Evolutionary conservation across 2,113 vertebrate species (phyloP).

Genomic region (Arizona elegans): DNA sequence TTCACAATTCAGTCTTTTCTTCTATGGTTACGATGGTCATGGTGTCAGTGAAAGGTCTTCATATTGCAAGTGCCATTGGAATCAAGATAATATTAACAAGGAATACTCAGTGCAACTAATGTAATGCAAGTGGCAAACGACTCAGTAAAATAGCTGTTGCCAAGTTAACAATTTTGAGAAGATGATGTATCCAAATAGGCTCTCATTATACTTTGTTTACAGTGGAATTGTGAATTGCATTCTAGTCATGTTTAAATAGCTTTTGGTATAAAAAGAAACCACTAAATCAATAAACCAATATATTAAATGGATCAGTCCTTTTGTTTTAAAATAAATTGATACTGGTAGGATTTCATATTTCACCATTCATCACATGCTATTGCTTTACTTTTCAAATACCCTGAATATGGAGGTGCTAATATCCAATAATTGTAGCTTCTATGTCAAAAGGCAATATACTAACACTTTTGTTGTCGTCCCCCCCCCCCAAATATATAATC

Average conservation of each 20-base stretch:
- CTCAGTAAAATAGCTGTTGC: not conserved
- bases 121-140: not conserved
- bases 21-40: not conserved
- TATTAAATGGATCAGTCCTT: not conserved
- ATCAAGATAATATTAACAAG: not conserved
- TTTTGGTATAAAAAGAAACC: not conserved
- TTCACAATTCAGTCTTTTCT: not conserved
- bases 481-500: not conserved
- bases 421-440: not conserved
- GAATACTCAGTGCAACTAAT: not conserved
- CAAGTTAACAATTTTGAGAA: not conserved
- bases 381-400: not conserved
- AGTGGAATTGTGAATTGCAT: not conserved
- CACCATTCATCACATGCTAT: not conserved
- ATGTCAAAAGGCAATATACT: not conserved
- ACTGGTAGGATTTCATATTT: not conserved
- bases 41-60: too few relatives aligned
- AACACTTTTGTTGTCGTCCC: not conserved
- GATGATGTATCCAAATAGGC: not conserved
- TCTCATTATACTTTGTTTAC: not conserved
- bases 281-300: not conserved
- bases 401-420: not conserved
- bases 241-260: not conserved
- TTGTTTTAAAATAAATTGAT: not conserved
- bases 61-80: not conserved